Base-by-base conservation (phyloP, 2,113 vertebrate genomes). In the Electrona antarctica region DNA sequence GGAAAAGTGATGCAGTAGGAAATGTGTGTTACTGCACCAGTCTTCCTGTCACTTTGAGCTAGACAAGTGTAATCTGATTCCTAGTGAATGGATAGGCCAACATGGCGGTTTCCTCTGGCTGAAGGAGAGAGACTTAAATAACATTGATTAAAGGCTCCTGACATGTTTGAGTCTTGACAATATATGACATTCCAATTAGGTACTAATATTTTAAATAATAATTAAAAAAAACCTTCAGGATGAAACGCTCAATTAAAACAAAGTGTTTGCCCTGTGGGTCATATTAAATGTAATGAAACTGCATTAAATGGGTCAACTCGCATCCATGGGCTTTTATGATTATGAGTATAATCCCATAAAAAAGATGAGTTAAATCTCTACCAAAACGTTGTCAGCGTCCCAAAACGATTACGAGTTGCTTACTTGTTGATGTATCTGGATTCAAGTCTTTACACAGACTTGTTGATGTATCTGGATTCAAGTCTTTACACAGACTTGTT, bases 391-490 rank as follows among this genome's bases (percentile, higher is more conserved):
- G 66, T 13, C 45, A 12, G 29, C 7, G 60, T 7, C 11, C 12
- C 48, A 1, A 61, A 48, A 69, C 66, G 33, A 57, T 66, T 64
- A 59, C 46, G 66, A 67, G 58, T 64, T 73, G 55, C 11, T 83
- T 78, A 28, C 33, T 29, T 67, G 55, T 85, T 80, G 74, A 62
- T 57, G 51, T 69, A 76, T 75, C 49, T 41, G 33, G 33, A 6
- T 41, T 41, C 33, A 41, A 41, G 33, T 41, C 33, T 51, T 5
- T 51, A 70, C 49, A 66, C 52, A 70, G 64, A 76, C 33, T 15
- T 73, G 72, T 71, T 65, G 60, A 48, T 71, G 64, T 62, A 69
- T 81, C 70, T 58, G 59, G 48, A 67, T 41, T 41, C 33, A 41
- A 41, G 33, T 41, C 33, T 51, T 5, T 51, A 70, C 49, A 66